A percentile compares a stretch with the other conserved stretches of the same genome.
These are phyloP conservation scores for Cettia cetti DNA, from an alignment of 2,113 vertebrate genomes.

Conservation along the genomic window DNA sequence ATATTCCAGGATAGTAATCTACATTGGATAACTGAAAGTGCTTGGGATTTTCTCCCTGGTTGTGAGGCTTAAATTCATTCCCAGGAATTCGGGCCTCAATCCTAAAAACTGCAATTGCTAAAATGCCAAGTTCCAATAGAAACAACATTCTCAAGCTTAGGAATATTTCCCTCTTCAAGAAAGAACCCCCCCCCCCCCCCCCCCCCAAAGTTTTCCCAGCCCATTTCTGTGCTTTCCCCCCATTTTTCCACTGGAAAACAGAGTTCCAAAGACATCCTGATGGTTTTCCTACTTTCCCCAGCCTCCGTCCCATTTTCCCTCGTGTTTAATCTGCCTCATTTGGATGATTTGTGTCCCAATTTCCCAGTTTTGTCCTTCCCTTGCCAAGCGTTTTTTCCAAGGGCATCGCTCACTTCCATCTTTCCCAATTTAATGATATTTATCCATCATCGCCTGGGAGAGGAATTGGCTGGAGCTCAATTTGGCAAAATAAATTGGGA, in stretches of 20 bases:
- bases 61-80: neutral
- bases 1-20: neutral
- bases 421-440: constrained; percentile 57
- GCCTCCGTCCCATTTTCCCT: neutral
- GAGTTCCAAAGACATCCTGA: neutral
- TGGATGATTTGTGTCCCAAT: neutral
- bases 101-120: neutral
- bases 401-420: constrained; percentile 45
- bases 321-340: neutral
- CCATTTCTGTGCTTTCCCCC: fast-evolving
- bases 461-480: constrained; percentile 42
- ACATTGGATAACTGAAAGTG: fast-evolving
- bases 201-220: neutral
- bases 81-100: neutral
- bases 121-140: fast-evolving
- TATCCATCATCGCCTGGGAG: constrained; percentile 40
- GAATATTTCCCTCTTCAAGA: neutral
- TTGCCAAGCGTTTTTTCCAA: neutral
- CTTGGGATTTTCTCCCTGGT: fast-evolving
- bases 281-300: neutral
- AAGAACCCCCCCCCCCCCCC: no score
- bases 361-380: constrained; percentile 8
- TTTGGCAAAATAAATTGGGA: constrained; percentile 34
- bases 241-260: neutral
- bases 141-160: neutral